A percentile compares a stretch with the other conserved stretches of the same genome.
Evolutionary conservation across 2,113 vertebrate genomes (phyloP).

Genomic region (Mirounga angustirostris): DNA sequence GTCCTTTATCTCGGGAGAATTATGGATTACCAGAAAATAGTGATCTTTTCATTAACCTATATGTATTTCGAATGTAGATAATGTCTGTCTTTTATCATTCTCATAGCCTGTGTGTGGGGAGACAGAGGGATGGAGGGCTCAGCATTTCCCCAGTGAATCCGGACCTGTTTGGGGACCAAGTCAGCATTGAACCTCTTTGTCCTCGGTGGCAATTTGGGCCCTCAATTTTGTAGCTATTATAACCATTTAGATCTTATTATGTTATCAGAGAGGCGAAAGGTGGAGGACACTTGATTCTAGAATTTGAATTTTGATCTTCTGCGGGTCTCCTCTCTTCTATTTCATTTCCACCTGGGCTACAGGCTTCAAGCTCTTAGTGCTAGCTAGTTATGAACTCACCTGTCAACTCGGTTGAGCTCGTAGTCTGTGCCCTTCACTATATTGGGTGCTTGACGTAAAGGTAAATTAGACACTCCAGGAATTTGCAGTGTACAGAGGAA

Average conservation of each 20-base stretch:
- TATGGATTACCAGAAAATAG: constrained; percentile 78
- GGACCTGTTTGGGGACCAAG: neutral
- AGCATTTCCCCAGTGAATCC: neutral
- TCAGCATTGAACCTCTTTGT: neutral
- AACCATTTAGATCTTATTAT: neutral
- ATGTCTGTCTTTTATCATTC: constrained; percentile 73
- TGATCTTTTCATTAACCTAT: constrained; percentile 81
- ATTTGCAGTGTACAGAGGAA: neutral
- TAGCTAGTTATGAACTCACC: no score
- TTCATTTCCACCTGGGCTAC: neutral
- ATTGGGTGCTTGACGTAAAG: no score
- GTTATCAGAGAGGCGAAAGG: neutral
- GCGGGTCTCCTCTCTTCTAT: accelerated
- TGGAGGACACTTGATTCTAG: neutral
- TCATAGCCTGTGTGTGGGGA: neutral
- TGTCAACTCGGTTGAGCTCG: no score
- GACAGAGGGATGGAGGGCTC: neutral
- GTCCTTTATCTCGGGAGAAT: constrained; percentile 82
- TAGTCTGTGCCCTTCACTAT: accelerated
- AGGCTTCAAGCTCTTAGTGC: neutral
- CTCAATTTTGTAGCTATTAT: neutral
- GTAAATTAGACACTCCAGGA: no score
- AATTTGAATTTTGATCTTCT: neutral
- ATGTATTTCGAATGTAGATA: constrained; percentile 81
- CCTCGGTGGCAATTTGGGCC: neutral